Percentiles rank a stretch among this genome's conserved stretches.
These are phyloP conservation scores for Perca flavescens DNA, from an alignment of 2,113 vertebrate species.

Conservation along the genomic window DNA sequence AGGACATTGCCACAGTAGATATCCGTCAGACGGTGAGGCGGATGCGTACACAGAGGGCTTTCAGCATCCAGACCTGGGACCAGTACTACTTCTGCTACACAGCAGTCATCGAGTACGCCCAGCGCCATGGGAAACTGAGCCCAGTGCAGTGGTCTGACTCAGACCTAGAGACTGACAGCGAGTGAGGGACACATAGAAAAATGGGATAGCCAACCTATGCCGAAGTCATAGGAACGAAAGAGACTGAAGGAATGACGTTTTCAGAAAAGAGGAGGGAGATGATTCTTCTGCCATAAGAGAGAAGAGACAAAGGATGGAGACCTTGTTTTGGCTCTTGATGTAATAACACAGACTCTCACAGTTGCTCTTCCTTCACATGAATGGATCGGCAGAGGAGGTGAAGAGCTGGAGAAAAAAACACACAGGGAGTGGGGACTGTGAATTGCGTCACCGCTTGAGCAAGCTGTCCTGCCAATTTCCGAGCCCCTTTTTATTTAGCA, in stretches of 20 bases:
- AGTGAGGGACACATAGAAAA: conserved; percentile 71
- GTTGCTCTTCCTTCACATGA: conserved; percentile 51
- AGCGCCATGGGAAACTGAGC: conserved; percentile 82
- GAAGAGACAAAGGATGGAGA: conserved; percentile 55
- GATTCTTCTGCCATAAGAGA: conserved; percentile 49
- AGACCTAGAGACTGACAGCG: conserved; percentile 88
- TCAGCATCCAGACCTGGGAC: conserved; percentile 89
- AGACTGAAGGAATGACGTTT: conserved; percentile 30
- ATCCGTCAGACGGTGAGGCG: conserved; percentile 83
- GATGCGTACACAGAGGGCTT: conserved; percentile 86
- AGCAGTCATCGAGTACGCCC: conserved; percentile 85
- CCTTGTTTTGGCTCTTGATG: conserved; percentile 44
- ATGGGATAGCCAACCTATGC: conserved; percentile 36
- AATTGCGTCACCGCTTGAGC: conserved; percentile 41
- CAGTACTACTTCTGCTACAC: conserved; percentile 89
- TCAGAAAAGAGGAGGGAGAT: conserved; percentile 30
- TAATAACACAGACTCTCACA: conserved; percentile 38
- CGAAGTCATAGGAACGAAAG: conserved; percentile 52
- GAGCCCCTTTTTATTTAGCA: conserved; percentile 71
- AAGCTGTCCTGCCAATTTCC: conserved; percentile 79
- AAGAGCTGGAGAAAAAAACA: conserved; percentile 44
- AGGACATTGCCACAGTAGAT: conserved; percentile 85
- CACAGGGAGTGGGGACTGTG: conserved; percentile 53
- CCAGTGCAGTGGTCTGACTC: conserved; percentile 89
- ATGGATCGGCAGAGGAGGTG: conserved; percentile 27